Percentiles rank a stretch among this genome's conserved stretches.
These are phyloP conservation scores for Cremastobaeus sp. DNA, from an alignment of 2,888 invertebrate species.

Conservation along the genomic window DNA sequence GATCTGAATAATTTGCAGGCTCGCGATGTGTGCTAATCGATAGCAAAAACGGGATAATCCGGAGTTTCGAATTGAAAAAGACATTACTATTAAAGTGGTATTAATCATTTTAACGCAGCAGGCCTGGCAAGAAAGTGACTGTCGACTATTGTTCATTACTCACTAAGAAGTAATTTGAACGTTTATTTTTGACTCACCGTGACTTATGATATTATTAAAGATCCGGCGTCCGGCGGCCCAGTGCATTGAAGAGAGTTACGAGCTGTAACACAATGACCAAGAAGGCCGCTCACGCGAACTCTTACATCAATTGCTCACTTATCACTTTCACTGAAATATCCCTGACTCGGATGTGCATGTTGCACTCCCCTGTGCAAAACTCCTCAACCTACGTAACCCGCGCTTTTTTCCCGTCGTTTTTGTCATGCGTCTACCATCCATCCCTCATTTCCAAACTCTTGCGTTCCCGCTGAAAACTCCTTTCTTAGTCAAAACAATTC, in stretches of 20 bases:
- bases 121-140: slow-evolving; percentile 23
- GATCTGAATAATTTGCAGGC: too few species aligned
- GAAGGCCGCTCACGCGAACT: slow-evolving; percentile 43
- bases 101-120: slow-evolving; percentile 31
- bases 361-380: slow-evolving; percentile 14
- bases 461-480: too few species aligned
- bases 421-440: too few species aligned
- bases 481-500: too few species aligned
- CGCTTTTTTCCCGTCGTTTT: too few species aligned
- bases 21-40: too few species aligned
- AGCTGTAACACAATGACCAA: slow-evolving; percentile 50
- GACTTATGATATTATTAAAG: slow-evolving; percentile 38
- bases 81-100: slow-evolving; percentile 18
- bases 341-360: slow-evolving; percentile 34
- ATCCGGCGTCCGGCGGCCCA: slow-evolving; percentile 2
- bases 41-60: too few species aligned
- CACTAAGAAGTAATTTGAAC: slow-evolving; percentile 11
- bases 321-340: slow-evolving; percentile 67
- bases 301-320: slow-evolving; percentile 66
- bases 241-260: slow-evolving; percentile 39
- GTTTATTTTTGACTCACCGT: slow-evolving; percentile 22
- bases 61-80: slow-evolving; percentile 5
- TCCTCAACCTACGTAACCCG: slow-evolving; percentile 25
- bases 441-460: too few species aligned
- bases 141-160: slow-evolving; percentile 30